A percentile compares a stretch with the other conserved stretches of the same genome.
These are phyloP conservation scores for Microtus oregoni DNA, from an alignment of 2,113 vertebrate genomes.

Conservation along the genomic window DNA sequence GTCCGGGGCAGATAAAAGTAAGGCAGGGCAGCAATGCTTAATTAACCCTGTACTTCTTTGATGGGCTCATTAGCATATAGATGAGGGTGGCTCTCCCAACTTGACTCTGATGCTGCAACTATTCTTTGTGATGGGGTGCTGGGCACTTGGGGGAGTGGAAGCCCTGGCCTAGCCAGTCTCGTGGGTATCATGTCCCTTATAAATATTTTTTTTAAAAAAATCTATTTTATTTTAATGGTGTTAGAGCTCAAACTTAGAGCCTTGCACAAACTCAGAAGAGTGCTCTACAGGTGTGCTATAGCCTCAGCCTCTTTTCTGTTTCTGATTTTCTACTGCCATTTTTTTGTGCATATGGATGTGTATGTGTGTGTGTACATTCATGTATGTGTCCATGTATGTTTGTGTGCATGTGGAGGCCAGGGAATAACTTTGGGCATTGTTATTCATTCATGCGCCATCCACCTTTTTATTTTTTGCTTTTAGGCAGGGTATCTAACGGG, in stretches of 20 bases:
- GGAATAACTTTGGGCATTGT: background rate
- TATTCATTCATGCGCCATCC: background rate
- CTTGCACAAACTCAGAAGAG: no score
- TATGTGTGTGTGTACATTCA: accelerated
- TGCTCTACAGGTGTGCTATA: background rate
- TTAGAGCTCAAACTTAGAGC: background rate
- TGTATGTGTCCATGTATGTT: background rate
- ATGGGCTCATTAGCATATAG: slow-evolving; percentile 84
- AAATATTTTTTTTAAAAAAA: background rate
- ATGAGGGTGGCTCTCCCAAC: slow-evolving; percentile 73
- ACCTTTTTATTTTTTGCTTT: background rate
- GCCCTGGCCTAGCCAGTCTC: background rate
- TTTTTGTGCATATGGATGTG: background rate
- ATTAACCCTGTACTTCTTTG: slow-evolving; percentile 85
- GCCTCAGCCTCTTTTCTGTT: no score
- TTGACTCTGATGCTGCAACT: slow-evolving; percentile 47
- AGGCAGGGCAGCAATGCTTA: slow-evolving; percentile 79
- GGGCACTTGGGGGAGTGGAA: background rate
- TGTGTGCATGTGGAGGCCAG: background rate
- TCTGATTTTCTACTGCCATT: background rate
- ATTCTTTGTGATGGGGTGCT: background rate
- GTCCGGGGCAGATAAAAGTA: slow-evolving; percentile 80
- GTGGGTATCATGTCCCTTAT: background rate
- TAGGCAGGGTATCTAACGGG: background rate
- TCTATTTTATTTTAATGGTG: background rate